Conservation (phyloP, 2,888 invertebrate genomes). For the Mellilla xanthometata region DNA sequence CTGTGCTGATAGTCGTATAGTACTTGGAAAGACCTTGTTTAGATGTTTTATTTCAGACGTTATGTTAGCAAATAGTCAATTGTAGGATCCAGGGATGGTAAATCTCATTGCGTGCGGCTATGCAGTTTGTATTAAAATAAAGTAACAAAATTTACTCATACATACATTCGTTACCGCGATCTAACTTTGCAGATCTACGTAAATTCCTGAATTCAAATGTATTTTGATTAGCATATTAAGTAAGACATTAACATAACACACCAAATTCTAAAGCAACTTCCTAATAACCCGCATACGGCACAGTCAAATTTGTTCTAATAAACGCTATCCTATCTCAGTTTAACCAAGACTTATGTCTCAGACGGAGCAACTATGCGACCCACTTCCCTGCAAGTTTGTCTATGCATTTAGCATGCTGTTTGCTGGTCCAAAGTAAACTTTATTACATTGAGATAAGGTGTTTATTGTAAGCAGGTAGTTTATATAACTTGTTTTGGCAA, state of each 20-base stretch:
- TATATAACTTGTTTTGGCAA: conserved; percentile 30
- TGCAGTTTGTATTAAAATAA: no score
- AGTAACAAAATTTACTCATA: no score
- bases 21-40: no score
- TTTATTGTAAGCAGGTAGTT: conserved; percentile 16
- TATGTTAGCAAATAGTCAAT: no score
- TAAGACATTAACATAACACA: background rate
- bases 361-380: conserved; percentile 34
- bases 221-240: no score
- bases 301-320: conserved; percentile 34
- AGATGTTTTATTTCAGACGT: no score
- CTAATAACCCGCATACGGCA: conserved; percentile 6
- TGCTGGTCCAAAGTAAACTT: conserved; percentile 21
- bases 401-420: conserved; percentile 8
- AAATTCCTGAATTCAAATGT: no score
- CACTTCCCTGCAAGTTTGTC: conserved; percentile 28
- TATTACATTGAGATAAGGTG: conserved; percentile 30
- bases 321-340: conserved; percentile 35
- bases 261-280: background rate
- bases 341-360: conserved; percentile 37
- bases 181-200: no score
- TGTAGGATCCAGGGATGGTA: no score
- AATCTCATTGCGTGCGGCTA: no score
- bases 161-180: no score
- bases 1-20: no score